These are phyloP conservation scores for Pipistrellus kuhlii DNA, from an alignment of 2,797 vertebrate species.

Conservation along the genomic window DNA sequence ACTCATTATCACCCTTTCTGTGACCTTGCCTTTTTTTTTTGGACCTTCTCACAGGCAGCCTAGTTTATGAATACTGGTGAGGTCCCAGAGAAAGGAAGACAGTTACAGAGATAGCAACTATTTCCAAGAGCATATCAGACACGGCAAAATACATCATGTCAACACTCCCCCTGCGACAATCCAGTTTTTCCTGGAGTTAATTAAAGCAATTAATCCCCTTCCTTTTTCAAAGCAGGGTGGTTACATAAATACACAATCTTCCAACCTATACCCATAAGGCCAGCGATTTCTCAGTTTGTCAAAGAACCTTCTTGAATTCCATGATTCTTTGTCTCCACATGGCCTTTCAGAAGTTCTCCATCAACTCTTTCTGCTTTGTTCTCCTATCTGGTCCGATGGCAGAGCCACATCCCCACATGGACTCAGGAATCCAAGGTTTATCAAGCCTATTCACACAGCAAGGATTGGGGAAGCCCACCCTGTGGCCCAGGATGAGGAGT, in stretches of 20 bases:
- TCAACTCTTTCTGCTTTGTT: not conserved
- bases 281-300: not conserved
- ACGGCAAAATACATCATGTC: slow-evolving; percentile 53
- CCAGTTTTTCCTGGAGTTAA: slow-evolving; percentile 70
- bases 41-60: slow-evolving; percentile 57
- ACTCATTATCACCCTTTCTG: not conserved
- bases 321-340: not conserved
- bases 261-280: slow-evolving; percentile 29
- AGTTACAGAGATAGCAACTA: slow-evolving; percentile 26
- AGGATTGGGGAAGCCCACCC: not conserved
- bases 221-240: slow-evolving; percentile 74
- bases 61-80: slow-evolving; percentile 42
- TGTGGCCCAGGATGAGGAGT: not conserved
- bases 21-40: not conserved
- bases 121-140: slow-evolving; percentile 61
- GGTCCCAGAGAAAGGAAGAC: slow-evolving; percentile 49
- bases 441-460: not conserved
- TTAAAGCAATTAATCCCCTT: slow-evolving; percentile 71
- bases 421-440: not conserved
- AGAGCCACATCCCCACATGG: not conserved
- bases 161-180: not conserved
- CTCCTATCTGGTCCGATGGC: not conserved
- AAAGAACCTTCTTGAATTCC: not conserved
- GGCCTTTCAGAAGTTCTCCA: not conserved
- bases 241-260: slow-evolving; percentile 74